phyloP scores from a whole-genome alignment of 1,140 invertebrate genomes.

The Macrocentrus cingulum region DNA sequence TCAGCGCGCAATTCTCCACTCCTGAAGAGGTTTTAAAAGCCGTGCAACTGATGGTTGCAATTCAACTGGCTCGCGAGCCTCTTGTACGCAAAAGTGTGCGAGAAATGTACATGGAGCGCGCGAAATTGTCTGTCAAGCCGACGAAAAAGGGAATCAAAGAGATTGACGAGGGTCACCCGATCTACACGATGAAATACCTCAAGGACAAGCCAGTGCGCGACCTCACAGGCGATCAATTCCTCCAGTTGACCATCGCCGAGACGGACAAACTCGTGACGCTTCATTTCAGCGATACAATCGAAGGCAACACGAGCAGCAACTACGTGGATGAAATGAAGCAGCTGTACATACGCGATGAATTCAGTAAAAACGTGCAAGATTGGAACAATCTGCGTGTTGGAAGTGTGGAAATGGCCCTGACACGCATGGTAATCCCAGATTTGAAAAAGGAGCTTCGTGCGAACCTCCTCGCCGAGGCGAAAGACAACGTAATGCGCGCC shows the following conservation, averaged over 20 bases:
- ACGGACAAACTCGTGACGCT: conserved; percentile 83
- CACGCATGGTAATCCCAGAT: conserved; percentile 85
- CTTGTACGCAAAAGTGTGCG: conserved; percentile 82
- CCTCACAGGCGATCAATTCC: conserved; percentile 86
- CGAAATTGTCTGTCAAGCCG: conserved; percentile 79
- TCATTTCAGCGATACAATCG: conserved; percentile 73
- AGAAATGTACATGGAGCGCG: conserved; percentile 88
- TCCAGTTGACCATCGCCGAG: conserved; percentile 81
- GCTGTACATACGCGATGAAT: conserved; percentile 92
- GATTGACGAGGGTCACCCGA: conserved; percentile 90
- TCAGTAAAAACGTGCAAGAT: conserved; percentile 91
- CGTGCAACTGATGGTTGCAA: conserved; percentile 91
- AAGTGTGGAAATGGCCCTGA: conserved; percentile 86
- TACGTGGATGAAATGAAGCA: conserved; percentile 92
- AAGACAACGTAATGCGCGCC: conserved; percentile 83
- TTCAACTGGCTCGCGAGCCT: conserved; percentile 90
- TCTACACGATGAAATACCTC: conserved; percentile 89
- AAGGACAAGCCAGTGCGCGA: conserved; percentile 93
- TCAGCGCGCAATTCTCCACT: conserved; percentile 60
- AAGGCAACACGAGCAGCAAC: conserved; percentile 71
- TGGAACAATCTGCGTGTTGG: conserved; percentile 91
- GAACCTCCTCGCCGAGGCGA: conserved; percentile 82
- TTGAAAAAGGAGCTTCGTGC: conserved; percentile 84
- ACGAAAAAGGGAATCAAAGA: conserved; percentile 92
- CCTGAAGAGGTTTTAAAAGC: conserved; percentile 83